A percentile compares a stretch with the other conserved stretches of the same genome.
These are phyloP conservation scores for Drosophila ustulata DNA, from an alignment of 2,888 invertebrate species.

Conservation along the genomic window DNA sequence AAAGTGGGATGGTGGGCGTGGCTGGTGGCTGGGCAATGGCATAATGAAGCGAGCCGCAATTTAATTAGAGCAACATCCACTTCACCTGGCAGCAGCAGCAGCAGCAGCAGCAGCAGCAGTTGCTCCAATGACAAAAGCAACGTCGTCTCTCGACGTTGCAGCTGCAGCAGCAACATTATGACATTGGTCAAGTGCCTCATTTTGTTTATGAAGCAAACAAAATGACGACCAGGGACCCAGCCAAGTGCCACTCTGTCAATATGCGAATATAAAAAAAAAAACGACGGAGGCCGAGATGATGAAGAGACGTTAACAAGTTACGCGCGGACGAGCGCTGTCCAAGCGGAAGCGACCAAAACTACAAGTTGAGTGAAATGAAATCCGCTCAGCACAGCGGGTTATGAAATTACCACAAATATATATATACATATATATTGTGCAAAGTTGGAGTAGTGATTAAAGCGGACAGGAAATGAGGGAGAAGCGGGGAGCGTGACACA, in stretches of 20 bases:
- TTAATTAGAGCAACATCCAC: constrained; percentile 75
- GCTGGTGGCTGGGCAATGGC: constrained; percentile 20
- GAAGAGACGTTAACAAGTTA: constrained; percentile 58
- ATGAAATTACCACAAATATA: constrained; percentile 30
- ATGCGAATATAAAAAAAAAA: neutral
- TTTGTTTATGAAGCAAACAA: constrained; percentile 75
- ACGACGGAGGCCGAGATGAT: neutral
- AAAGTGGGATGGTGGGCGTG: neutral
- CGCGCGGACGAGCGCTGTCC: constrained; percentile 65
- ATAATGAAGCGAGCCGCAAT: constrained; percentile 72
- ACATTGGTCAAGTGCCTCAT: constrained; percentile 72
- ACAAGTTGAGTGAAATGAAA: constrained; percentile 18
- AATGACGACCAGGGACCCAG: constrained; percentile 42
- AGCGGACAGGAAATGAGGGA: neutral
- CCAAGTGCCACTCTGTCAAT: constrained; percentile 39
- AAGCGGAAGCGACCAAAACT: constrained; percentile 61
- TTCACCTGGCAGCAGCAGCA: constrained; percentile 57
- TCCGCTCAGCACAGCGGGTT: constrained; percentile 20
- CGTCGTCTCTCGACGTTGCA: constrained; percentile 41
- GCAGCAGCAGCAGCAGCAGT: constrained; percentile 34
- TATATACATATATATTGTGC: too few relatives aligned
- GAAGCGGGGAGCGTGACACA: neutral
- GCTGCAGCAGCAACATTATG: constrained; percentile 48
- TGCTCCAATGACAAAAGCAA: constrained; percentile 74
- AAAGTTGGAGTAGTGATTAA: neutral